phyloP scores from a whole-genome alignment of 2,113 vertebrate genomes.

The Gobiocypris rarus region DNA sequence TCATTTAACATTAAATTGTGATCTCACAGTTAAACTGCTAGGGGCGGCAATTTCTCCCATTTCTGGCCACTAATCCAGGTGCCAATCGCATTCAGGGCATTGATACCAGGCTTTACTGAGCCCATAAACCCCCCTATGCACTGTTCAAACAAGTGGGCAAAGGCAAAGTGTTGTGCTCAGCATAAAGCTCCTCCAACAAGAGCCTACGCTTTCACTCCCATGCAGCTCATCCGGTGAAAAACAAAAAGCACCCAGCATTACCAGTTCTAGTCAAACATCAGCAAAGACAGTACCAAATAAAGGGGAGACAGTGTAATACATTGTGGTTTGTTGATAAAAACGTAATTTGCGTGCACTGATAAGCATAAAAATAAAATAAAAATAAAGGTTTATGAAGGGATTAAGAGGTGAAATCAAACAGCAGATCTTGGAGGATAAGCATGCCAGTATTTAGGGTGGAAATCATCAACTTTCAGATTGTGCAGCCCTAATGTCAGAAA shows the following conservation, averaged over 20 bases:
- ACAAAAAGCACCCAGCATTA: not conserved
- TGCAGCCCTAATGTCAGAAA: too few relatives aligned
- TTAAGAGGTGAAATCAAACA: conserved; percentile 14
- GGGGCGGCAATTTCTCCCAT: conserved; percentile 65
- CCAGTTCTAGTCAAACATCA: not conserved
- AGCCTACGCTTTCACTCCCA: not conserved
- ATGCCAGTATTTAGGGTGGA: not conserved
- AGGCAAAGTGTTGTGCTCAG: conserved; percentile 49
- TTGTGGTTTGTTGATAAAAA: conserved; percentile 7
- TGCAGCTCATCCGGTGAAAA: not conserved
- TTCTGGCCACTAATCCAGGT: conserved; percentile 68
- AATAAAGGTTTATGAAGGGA: not conserved
- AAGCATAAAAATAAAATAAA: not conserved
- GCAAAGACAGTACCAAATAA: conserved; percentile 6
- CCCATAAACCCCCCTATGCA: conserved; percentile 56
- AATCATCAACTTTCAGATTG: not conserved
- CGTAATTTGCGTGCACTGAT: not conserved
- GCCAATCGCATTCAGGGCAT: conserved; percentile 66
- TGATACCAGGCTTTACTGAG: conserved; percentile 66
- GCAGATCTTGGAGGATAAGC: not conserved
- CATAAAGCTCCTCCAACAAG: not conserved
- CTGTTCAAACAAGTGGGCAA: conserved; percentile 61
- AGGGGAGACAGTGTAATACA: not conserved
- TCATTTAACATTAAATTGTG: not conserved
- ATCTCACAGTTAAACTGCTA: conserved; percentile 57